Base-by-base conservation (phyloP, 1,140 invertebrate species). In the Olivierus martensii region DNA sequence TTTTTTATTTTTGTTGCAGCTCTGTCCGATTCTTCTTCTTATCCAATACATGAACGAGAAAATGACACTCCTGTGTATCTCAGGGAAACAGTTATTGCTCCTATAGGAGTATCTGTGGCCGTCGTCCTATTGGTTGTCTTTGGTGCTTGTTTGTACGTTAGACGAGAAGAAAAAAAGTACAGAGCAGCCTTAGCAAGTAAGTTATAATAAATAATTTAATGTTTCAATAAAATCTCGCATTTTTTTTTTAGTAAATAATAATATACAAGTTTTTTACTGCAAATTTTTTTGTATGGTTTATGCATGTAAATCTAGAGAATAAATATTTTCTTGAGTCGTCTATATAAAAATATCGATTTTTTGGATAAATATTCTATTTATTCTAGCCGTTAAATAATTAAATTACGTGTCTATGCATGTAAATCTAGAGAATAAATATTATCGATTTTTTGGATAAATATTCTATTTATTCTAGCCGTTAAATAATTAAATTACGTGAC, bases 51-150 rank as follows among this genome's bases (percentile, higher is more conserved):
- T 34, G 55, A 57, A 21, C 37, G 39, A n/a, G 52, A 51, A 15
- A 46, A 56, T 15, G 50, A 55, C 15, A 51, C 56, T 18, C 61
- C 61, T 22, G 48, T 56, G 14, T 62, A 62, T 46, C 50, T 62
- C 7, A 45, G 53, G 6, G 34, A 54, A n/a, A 28, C 51, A 11
- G 55, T 62, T 37, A 41, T 63, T 10, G 52, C 54, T 11, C 57
- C 59, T 17, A 46, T 63, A 37, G 56, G 42, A 10, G 49, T 51
- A 15, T 56, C 55, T 3, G 55, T 61, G 21, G 62, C 59, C 21
- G 47, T 59, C 18, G 54, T 62, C 22, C 46, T 63, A 4, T 46
- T 63, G 36, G 61, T 62, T n/a, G 57, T 63, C 12, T 51, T 60
- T 14, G 49, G 49, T 15, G 57, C 61, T 36, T 62, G 58, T 53